These are phyloP conservation scores for Boloria selene DNA, from an alignment of 2,888 invertebrate genomes.

Conservation along the genomic window DNA sequence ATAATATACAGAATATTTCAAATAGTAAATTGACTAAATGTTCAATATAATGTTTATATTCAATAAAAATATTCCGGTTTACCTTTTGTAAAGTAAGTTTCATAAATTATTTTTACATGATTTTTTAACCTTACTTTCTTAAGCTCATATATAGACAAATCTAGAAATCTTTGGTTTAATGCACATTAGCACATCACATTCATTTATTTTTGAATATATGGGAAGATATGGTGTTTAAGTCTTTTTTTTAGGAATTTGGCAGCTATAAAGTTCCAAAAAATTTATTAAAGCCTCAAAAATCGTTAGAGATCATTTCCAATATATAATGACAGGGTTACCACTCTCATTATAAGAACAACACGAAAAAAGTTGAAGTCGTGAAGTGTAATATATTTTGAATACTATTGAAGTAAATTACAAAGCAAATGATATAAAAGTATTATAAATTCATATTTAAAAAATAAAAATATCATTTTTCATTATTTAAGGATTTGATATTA, in stretches of 20 bases:
- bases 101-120: not conserved
- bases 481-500: not conserved
- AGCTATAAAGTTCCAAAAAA: constrained; percentile 23
- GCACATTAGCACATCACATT: constrained; percentile 33
- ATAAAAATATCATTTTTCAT: not conserved
- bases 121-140: not conserved
- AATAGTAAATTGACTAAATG: not conserved
- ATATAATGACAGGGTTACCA: constrained; percentile 10
- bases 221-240: constrained; percentile 39
- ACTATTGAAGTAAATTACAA: not conserved
- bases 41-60: not conserved
- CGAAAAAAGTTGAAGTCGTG: no score
- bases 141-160: constrained; percentile 29
- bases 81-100: not conserved
- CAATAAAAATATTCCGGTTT: not conserved
- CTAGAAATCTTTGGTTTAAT: constrained; percentile 38
- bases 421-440: not conserved
- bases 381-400: not conserved
- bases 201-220: constrained; percentile 18
- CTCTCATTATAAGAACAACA: not conserved
- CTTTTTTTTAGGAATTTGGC: constrained; percentile 38
- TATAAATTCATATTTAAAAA: not conserved
- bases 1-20: no score
- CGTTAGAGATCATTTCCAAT: constrained; percentile 32
- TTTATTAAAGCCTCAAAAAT: constrained; percentile 31